phyloP scores from a whole-genome alignment of 2,113 vertebrate genomes.

The Neofelis nebulosa region DNA sequence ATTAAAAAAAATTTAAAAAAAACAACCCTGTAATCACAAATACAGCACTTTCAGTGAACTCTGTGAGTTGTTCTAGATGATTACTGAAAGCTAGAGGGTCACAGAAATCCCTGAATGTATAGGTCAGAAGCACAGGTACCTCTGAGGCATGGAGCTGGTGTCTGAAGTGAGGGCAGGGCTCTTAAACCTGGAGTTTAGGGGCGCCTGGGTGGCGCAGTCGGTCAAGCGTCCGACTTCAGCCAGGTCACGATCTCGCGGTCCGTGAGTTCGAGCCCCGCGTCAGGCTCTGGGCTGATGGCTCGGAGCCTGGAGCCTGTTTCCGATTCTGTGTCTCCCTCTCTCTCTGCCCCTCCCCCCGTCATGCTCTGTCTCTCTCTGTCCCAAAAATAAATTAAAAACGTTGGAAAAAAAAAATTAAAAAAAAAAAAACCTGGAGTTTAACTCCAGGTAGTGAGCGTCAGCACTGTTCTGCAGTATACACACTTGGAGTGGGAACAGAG shows the following conservation, averaged over 20 bases:
- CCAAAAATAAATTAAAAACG: too few relatives aligned
- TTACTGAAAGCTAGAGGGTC: background rate
- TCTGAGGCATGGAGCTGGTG: background rate
- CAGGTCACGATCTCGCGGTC: too few relatives aligned
- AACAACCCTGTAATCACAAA: rapidly evolving
- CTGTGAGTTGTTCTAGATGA: background rate
- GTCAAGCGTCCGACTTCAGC: too few relatives aligned
- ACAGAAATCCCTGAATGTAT: background rate
- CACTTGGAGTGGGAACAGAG: background rate
- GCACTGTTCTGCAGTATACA: background rate
- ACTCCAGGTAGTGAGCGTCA: background rate
- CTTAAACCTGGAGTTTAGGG: background rate
- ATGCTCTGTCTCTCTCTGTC: too few relatives aligned
- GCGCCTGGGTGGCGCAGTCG: too few relatives aligned
- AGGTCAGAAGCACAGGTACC: background rate
- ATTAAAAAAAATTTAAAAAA: too few relatives aligned
- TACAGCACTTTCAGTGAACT: background rate
- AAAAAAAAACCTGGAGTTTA: background rate
- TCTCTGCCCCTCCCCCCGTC: too few relatives aligned
- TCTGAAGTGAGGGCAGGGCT: background rate
- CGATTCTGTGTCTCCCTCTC: too few relatives aligned
- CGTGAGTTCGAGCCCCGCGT: too few relatives aligned
- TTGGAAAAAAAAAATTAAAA: too few relatives aligned
- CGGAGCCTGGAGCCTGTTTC: too few relatives aligned
- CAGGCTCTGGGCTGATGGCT: too few relatives aligned